Evolutionary conservation across 2,888 invertebrate genomes (phyloP).

Genomic region (Strigamia maritima): DNA sequence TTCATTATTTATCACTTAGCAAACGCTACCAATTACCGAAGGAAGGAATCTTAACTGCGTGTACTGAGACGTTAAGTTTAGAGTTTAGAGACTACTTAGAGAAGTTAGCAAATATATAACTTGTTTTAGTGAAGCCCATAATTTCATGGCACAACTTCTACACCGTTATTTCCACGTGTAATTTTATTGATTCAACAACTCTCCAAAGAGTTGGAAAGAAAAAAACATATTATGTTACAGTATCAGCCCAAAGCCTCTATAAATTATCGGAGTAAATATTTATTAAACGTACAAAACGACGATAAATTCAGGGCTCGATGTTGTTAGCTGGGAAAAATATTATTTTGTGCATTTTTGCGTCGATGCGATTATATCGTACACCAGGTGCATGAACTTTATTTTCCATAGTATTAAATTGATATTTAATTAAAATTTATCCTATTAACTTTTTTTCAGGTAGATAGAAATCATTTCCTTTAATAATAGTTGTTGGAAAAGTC

Average conservation of each 20-base stretch:
- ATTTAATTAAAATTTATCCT: not conserved
- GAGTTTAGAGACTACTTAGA: not conserved
- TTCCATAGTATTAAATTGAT: not conserved
- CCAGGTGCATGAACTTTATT: not conserved
- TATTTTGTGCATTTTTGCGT: not conserved
- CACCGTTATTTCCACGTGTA: not conserved
- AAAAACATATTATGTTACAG: not conserved
- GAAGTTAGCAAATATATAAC: slow-evolving; percentile 5
- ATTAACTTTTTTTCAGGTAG: not conserved
- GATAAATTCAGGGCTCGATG: not conserved
- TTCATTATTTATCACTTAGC: slow-evolving; percentile 26
- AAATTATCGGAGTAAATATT: not conserved
- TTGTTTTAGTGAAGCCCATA: not conserved
- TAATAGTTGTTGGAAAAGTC: not conserved
- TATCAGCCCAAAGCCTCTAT: not conserved
- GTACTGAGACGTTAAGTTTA: not conserved
- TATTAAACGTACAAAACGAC: not conserved
- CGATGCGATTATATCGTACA: not conserved
- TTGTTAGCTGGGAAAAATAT: not conserved
- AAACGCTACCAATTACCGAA: not conserved
- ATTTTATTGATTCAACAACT: not conserved
- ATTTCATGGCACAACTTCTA: not conserved
- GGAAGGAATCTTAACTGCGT: not conserved
- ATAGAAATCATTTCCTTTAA: not conserved
- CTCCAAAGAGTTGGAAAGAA: not conserved